Conservation (phyloP, 2,113 vertebrate genomes). For the Mastomys coucha region DNA sequence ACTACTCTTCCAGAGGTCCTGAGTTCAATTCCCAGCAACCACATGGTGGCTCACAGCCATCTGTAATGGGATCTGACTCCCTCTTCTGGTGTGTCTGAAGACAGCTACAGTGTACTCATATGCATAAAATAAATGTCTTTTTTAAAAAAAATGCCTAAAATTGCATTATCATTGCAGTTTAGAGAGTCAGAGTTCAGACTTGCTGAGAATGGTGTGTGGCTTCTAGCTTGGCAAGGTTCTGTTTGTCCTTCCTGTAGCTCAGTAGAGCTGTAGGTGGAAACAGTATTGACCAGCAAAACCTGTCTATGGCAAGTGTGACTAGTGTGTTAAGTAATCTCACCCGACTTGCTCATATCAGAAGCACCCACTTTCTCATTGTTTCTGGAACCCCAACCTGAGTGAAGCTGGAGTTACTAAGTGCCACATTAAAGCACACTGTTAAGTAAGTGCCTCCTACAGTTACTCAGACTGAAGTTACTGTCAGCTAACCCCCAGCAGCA, state of each 20-base stretch:
- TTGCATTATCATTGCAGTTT: neutral
- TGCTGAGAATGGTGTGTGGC: neutral
- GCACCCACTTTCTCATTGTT: conserved; percentile 1
- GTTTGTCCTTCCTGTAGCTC: neutral
- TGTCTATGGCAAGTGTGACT: neutral
- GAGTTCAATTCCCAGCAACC: too few species aligned
- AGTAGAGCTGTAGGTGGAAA: neutral
- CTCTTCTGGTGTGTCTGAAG: too few species aligned
- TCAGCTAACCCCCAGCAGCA: neutral
- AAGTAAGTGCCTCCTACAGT: neutral
- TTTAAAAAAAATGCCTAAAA: too few species aligned
- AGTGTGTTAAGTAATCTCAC: neutral
- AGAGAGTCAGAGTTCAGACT: conserved; percentile 15
- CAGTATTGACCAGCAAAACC: neutral
- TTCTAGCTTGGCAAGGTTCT: neutral
- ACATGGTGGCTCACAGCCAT: too few species aligned
- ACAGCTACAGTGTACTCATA: too few species aligned
- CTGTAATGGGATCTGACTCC: too few species aligned
- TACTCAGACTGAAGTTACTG: conserved; percentile 71
- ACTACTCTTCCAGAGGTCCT: too few species aligned
- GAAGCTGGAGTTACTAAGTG: neutral
- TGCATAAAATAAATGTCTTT: too few species aligned
- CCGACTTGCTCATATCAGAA: neutral
- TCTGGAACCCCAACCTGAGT: neutral
- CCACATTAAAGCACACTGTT: neutral